Evolutionary conservation across 2,113 vertebrate genomes (phyloP), one percentile per base, ranked within the genome.

Genomic region (Paraplagusia blochii): DNA sequence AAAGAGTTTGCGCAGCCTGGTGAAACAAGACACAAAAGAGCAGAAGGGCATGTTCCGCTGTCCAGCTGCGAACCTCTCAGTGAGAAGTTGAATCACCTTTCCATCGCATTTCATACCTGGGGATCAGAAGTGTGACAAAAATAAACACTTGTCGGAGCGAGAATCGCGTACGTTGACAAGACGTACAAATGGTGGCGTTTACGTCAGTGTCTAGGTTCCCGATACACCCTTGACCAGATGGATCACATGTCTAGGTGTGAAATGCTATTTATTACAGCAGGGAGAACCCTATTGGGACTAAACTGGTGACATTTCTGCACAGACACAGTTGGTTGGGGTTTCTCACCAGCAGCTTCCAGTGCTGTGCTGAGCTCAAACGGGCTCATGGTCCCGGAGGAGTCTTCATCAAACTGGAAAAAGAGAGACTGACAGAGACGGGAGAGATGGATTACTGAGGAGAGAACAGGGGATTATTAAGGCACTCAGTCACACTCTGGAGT

Each of bases 381-480:
- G 69, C 79, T 91, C 86, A 91, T 91, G 8, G 81, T 85, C 29
- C 89, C 89, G 59, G 90, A 89, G 0, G 89, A 90, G 58, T 92
- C 89, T 55, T 86, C 82, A 43, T 91, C 90, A 33, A 80, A 91
- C 76, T 88, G 49, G 7, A 87, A 48, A 62, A 91, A 91, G 53
- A 83, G 73, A n/a, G 84, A 75, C 91, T 92, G 67, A 40, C 60
- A 71, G 50, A 43, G 5, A 63, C 48, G 58, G 42, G 14, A 66
- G 14, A n/a, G 46, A 34, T 10, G 60, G 39, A 49, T 35, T 33
- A 52, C 9, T 10, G 9, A 14, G 55, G 38, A 49, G 9, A 14
- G 55, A 35, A 49, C 38, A 40, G 38, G 1, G 22, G 22, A 29
- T 29, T 6, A 29, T 29, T 29, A 29, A 2, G 6, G 22, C 22